Evolutionary conservation across 1,140 invertebrate genomes (phyloP).

Genomic region (Drosophila busckii): DNA sequence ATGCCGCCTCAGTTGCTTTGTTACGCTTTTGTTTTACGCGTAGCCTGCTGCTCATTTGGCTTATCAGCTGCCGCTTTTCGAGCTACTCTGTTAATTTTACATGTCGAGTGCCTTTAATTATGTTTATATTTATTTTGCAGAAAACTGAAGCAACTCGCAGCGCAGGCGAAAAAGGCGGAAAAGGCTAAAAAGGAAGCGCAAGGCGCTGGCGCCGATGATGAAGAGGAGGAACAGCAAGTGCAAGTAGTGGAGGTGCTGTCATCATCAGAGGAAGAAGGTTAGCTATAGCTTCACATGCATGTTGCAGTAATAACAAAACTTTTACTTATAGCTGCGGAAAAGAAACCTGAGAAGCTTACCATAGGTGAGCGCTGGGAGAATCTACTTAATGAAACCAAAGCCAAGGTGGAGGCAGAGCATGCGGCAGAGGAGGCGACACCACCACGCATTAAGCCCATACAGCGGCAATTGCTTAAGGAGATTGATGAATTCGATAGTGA

Average conservation of each 20-base stretch:
- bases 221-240: slow-evolving; percentile 27
- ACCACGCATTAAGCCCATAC: slow-evolving; percentile 53
- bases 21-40: slow-evolving; percentile 58
- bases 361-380: slow-evolving; percentile 70
- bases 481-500: slow-evolving; percentile 58
- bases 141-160: slow-evolving; percentile 48
- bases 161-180: slow-evolving; percentile 43
- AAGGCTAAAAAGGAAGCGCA: slow-evolving; percentile 24
- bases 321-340: slow-evolving; percentile 18
- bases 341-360: slow-evolving; percentile 54
- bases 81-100: slow-evolving; percentile 72
- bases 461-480: slow-evolving; percentile 54
- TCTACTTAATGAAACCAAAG: slow-evolving; percentile 61
- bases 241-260: slow-evolving; percentile 31
- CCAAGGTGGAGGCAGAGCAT: slow-evolving; percentile 59
- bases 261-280: slow-evolving; percentile 66
- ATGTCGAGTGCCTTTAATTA: slow-evolving; percentile 58
- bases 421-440: slow-evolving; percentile 47
- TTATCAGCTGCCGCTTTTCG: slow-evolving; percentile 71
- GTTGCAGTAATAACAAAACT: no score
- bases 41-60: slow-evolving; percentile 74
- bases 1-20: slow-evolving; percentile 40
- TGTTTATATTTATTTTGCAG: slow-evolving; percentile 62
- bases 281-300: slow-evolving; percentile 1
- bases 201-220: slow-evolving; percentile 22